These are phyloP conservation scores for Pseudorectes ferrugineus DNA, from an alignment of 2,113 vertebrate species.

Conservation along the genomic window DNA sequence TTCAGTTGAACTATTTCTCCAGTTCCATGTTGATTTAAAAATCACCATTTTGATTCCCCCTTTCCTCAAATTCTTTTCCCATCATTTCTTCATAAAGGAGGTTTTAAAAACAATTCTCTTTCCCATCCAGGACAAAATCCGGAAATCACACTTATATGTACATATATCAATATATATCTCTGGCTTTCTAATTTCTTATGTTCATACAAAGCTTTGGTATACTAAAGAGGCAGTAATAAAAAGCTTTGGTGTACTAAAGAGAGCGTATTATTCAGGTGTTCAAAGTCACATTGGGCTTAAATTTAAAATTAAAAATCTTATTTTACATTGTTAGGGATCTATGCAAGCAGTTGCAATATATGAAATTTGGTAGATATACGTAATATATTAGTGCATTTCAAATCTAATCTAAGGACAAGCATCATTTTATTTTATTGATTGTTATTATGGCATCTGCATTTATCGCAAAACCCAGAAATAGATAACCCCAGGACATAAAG, in stretches of 20 bases:
- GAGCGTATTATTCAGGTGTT: not conserved
- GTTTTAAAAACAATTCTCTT: not conserved
- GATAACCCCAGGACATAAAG: not conserved
- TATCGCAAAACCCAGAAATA: not conserved
- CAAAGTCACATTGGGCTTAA: not conserved
- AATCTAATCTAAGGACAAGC: not conserved
- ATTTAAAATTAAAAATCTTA: not conserved
- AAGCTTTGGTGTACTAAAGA: not conserved
- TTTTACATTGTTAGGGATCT: not conserved
- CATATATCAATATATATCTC: not conserved
- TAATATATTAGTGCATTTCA: not conserved
- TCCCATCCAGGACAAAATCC: not conserved
- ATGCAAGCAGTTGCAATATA: not conserved
- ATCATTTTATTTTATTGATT: not conserved
- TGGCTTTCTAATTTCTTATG: not conserved
- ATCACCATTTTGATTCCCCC: fast-evolving
- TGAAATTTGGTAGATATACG: not conserved
- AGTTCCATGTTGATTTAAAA: not conserved
- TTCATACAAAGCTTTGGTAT: not conserved
- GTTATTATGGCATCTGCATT: not conserved
- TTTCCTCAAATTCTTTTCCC: not conserved
- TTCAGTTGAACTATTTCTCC: not conserved
- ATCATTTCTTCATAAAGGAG: not conserved
- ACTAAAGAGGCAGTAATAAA: not conserved
- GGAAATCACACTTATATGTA: not conserved